A percentile compares a stretch with the other conserved stretches of the same genome.
These are phyloP conservation scores for Botia kubotai DNA, from an alignment of 2,797 vertebrate genomes.

Conservation along the genomic window DNA sequence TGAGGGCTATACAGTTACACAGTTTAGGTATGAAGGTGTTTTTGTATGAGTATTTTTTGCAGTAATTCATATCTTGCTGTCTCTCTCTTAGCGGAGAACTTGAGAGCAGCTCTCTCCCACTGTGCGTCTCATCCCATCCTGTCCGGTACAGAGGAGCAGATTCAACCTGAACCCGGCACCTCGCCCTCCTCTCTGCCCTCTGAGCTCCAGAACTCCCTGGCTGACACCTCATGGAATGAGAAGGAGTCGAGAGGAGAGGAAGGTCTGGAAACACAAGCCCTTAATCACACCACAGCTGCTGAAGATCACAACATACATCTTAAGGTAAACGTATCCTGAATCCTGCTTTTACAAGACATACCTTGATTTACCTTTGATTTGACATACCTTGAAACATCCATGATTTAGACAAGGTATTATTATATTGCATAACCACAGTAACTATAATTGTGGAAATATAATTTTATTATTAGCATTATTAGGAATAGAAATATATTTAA, in stretches of 20 bases:
- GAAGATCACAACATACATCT: conserved; percentile 56
- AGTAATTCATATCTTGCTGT: neutral
- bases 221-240: conserved; percentile 41
- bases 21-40: no score
- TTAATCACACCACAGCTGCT: conserved; percentile 40
- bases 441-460: neutral
- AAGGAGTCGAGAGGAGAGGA: conserved; percentile 52
- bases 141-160: conserved; percentile 46
- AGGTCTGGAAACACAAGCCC: conserved; percentile 45
- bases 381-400: neutral
- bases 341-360: neutral
- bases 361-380: neutral
- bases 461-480: neutral
- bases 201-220: conserved; percentile 62
- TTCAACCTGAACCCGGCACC: conserved; percentile 9
- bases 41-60: neutral
- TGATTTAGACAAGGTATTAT: neutral
- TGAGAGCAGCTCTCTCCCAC: conserved; percentile 76
- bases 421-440: no score
- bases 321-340: conserved; percentile 64
- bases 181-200: neutral
- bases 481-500: conserved; percentile 4
- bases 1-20: no score
- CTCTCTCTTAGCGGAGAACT: conserved; percentile 82
- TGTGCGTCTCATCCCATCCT: conserved; percentile 50